A percentile compares a stretch with the other conserved stretches of the same genome.
phyloP scores from a whole-genome alignment of 2,888 invertebrate species.

The Rhagonycha lutea region DNA sequence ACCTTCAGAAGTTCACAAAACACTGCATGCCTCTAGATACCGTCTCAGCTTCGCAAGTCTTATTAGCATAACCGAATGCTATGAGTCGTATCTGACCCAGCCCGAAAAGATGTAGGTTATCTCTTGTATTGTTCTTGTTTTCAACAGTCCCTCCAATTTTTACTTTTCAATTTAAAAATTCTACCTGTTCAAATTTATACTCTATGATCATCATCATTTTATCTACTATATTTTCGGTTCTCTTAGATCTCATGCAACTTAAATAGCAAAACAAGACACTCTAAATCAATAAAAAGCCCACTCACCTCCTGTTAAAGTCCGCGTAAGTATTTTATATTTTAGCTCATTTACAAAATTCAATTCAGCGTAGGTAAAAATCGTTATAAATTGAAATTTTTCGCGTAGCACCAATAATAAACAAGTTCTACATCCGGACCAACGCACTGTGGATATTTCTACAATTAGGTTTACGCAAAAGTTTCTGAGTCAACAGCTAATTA shows the following conservation, averaged over 20 bases:
- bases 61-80: constrained; percentile 42
- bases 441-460: neutral
- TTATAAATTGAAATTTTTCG: no score
- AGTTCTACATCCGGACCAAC: neutral
- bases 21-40: constrained; percentile 38
- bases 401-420: no score
- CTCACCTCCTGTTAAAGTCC: neutral
- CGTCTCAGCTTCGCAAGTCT: constrained; percentile 35
- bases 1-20: constrained; percentile 44
- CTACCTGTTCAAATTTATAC: neutral
- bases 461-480: neutral
- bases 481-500: neutral
- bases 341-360: neutral
- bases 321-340: neutral
- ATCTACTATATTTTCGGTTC: neutral
- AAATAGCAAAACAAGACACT: neutral
- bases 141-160: constrained; percentile 29
- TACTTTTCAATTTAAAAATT: neutral
- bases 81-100: constrained; percentile 41
- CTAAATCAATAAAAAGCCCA: neutral
- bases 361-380: neutral
- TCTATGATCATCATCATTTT: neutral
- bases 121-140: constrained; percentile 45
- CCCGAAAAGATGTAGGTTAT: constrained; percentile 48
- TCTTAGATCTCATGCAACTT: neutral